Evolutionary conservation across 2,113 vertebrate genomes (phyloP).

Genomic region (Girardinichthys multiradiatus): DNA sequence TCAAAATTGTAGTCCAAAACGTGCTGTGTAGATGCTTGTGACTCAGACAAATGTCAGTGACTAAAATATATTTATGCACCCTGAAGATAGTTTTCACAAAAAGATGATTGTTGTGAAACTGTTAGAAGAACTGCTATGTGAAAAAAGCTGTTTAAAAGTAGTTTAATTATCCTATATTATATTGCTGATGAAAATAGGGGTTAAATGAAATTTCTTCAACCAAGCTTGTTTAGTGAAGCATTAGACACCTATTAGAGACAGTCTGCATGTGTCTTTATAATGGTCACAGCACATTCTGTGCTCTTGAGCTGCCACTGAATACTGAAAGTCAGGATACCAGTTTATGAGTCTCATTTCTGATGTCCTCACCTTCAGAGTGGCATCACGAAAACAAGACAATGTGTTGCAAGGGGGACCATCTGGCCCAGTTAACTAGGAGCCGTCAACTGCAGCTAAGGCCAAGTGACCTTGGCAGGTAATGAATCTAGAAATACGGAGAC

Average conservation of each 20-base stretch:
- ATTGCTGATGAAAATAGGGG: constrained; percentile 21
- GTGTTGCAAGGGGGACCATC: constrained; percentile 73
- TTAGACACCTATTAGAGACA: background rate
- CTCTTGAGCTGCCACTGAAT: constrained; percentile 26
- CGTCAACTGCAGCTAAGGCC: constrained; percentile 67
- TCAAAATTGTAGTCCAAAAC: constrained; percentile 35
- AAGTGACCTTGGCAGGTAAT: constrained; percentile 74
- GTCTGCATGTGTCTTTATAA: background rate
- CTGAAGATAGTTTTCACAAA: constrained; percentile 14
- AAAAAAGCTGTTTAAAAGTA: constrained; percentile 15
- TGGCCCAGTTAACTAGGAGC: constrained; percentile 73
- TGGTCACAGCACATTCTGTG: constrained; percentile 2
- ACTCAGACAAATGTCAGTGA: constrained; percentile 52
- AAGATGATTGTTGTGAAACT: background rate
- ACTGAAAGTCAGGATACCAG: constrained; percentile 26
- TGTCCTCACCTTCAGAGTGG: constrained; percentile 72
- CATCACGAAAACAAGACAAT: constrained; percentile 50
- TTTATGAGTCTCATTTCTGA: constrained; percentile 61
- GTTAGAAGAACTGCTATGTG: too few relatives aligned
- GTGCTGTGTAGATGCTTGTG: constrained; percentile 24
- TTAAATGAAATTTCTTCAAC: constrained; percentile 9
- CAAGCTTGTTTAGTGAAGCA: constrained; percentile 4
- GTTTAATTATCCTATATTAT: constrained; percentile 50
- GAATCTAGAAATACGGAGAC: constrained; percentile 58
- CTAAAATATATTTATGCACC: constrained; percentile 18